These are phyloP conservation scores for Alcedo atthis DNA, from an alignment of 2,797 vertebrate genomes.

Conservation along the genomic window DNA sequence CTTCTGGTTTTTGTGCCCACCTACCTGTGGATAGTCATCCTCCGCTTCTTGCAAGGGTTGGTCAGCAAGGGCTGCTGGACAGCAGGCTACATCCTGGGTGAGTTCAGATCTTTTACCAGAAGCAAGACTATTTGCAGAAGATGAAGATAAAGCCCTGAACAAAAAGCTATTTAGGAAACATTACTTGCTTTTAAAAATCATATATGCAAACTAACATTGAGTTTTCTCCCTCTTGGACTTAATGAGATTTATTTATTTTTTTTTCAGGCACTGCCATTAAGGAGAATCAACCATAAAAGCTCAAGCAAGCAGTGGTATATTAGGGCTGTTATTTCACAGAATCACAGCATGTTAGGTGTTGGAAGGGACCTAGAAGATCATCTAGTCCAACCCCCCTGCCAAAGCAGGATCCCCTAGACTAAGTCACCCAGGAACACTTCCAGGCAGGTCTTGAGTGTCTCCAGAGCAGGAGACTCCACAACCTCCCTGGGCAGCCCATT, in stretches of 20 bases:
- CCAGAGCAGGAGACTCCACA: too few species aligned
- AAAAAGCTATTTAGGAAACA: background rate
- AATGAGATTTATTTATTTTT: background rate
- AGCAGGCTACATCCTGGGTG: conserved; percentile 80
- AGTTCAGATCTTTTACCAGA: conserved; percentile 29
- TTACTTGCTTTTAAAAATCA: background rate
- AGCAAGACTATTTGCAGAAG: background rate
- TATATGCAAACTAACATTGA: background rate
- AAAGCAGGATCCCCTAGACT: too few species aligned
- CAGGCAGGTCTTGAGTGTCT: too few species aligned
- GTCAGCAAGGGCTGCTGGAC: conserved; percentile 82
- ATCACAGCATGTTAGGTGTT: too few species aligned
- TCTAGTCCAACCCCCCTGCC: too few species aligned
- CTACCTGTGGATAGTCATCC: conserved; percentile 77
- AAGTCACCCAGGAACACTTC: too few species aligned
- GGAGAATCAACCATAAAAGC: background rate
- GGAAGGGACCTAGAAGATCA: too few species aligned
- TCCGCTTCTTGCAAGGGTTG: conserved; percentile 81
- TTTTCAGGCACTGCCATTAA: background rate
- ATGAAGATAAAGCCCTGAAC: background rate
- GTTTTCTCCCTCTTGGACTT: background rate
- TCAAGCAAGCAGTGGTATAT: fast-evolving
- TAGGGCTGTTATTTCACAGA: background rate
- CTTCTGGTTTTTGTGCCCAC: conserved; percentile 77
- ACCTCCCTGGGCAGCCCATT: too few species aligned